Evolutionary conservation across 2,888 invertebrate genomes (phyloP), one percentile per base, ranked within the genome.

Genomic region (Biston betularia): DNA sequence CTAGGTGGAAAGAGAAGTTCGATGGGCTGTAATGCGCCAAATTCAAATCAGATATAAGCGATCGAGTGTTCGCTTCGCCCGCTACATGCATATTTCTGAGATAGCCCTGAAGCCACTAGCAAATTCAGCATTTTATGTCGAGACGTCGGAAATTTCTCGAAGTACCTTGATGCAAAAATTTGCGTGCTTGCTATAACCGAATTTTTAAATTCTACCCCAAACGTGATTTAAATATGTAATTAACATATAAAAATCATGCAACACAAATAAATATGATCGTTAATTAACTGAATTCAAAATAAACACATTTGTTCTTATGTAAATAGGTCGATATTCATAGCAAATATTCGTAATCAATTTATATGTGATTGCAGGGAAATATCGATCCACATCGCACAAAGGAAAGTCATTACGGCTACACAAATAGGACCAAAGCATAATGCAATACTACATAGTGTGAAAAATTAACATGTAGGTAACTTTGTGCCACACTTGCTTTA

Each of bases 21-120:
- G 85, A 87, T 87, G 84, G 85, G 80, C 74, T 76, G 87, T 90
- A 88, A 90, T 89, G 87, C 83, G 84, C 87, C 83, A 90, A 91
- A 90, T 91, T 90, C 87, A 89, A 90, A 92, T 92, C 89, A 88
- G 89, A 90, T 89, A 88, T 87, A 85, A 83, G 79, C 86, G 85
- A 89, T 88, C 87, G 86, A 86, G 80, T 82, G 80, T 83, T 83
- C 82, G 83, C 81, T 77, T 82, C 82, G 79, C 76, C 74, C 79
- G 78, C 78, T 76, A 79, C 81, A 76, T 79, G 82, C 77, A 60
- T 11, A 76, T 65, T 72, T 72, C 58, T 24, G 24, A 80, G 83
- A 85, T 82, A 82, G 80, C 84, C 85, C 81, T 79, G 78, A 69
- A 81, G 81, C 81, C 72, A 77, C 78, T 78, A 73, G 76, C 77